phyloP scores from a whole-genome alignment of 2,888 invertebrate genomes.

The Drosophila stalkeri region DNA sequence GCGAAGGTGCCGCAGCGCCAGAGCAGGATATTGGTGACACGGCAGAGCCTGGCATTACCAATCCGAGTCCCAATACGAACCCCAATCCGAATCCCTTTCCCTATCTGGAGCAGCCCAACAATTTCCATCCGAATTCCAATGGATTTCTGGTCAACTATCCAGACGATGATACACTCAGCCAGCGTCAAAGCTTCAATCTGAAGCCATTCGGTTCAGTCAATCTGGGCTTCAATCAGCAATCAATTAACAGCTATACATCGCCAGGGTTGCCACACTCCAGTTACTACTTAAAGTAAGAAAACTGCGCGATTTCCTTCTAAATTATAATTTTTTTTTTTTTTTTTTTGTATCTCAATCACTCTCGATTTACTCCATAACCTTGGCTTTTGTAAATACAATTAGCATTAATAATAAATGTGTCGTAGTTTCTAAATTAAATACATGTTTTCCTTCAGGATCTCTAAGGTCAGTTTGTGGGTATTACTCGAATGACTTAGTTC shows the following conservation, averaged over 20 bases:
- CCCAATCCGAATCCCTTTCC: background rate
- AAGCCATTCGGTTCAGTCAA: conserved; percentile 9
- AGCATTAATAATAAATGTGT: conserved; percentile 25
- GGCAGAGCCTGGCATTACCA: background rate
- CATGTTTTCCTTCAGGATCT: background rate
- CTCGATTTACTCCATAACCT: background rate
- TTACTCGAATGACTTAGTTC: background rate
- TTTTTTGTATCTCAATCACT: conserved; percentile 1
- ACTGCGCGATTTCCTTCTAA: background rate
- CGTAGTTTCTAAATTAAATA: conserved; percentile 26
- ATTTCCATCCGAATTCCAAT: conserved; percentile 2
- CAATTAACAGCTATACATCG: conserved; percentile 21
- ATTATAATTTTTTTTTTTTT: background rate
- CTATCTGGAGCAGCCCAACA: background rate
- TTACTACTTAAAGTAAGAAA: conserved; percentile 35
- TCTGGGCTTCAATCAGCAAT: conserved; percentile 20
- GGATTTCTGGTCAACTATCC: conserved; percentile 49
- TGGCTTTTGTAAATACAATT: conserved; percentile 30
- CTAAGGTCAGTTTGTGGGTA: background rate
- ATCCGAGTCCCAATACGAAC: background rate
- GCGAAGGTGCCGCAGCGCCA: background rate
- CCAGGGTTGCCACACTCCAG: conserved; percentile 38
- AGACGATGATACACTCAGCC: conserved; percentile 30
- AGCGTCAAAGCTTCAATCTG: conserved; percentile 13
- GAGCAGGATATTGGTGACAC: conserved; percentile 4